A percentile compares a stretch with the other conserved stretches of the same genome.
Conservation (phyloP, 2,888 invertebrate genomes). For the Trissolcus brochymenae region DNA sequence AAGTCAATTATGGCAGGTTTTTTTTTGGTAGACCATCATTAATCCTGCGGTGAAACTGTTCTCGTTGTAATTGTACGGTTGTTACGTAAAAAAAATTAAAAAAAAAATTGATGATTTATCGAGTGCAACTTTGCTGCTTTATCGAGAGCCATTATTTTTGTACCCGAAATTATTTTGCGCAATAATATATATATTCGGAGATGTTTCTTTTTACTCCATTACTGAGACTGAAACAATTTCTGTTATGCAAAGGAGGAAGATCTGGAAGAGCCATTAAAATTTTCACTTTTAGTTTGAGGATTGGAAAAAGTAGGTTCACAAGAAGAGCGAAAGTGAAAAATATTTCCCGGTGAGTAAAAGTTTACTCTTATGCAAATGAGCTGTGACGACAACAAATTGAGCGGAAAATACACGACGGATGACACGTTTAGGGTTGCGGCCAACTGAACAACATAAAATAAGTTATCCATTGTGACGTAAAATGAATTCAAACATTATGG, state of each 20-base stretch:
- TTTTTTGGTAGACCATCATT: constrained; percentile 16
- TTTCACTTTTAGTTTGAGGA: too few species aligned
- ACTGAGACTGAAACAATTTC: neutral
- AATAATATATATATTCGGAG: neutral
- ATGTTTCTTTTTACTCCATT: neutral
- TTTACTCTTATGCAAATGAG: too few species aligned
- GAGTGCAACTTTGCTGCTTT: constrained; percentile 14
- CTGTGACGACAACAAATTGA: too few species aligned
- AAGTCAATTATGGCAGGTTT: constrained; percentile 16
- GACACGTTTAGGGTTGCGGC: too few species aligned
- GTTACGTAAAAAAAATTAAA: constrained; percentile 17
- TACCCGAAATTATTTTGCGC: constrained; percentile 6
- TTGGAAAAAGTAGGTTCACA: too few species aligned
- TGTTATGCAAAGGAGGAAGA: constrained; percentile 5
- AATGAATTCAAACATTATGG: too few species aligned
- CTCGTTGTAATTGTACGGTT: neutral
- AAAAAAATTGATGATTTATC: constrained; percentile 26
- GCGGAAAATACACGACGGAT: too few species aligned
- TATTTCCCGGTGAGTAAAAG: too few species aligned
- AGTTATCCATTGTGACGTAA: too few species aligned
- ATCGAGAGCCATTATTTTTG: neutral
- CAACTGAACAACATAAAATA: too few species aligned
- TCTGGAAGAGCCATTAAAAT: neutral
- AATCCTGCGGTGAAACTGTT: constrained; percentile 23
- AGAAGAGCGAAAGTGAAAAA: too few species aligned